These are phyloP conservation scores for Deilephila elpenor DNA, from an alignment of 2,888 invertebrate species.

Conservation along the genomic window DNA sequence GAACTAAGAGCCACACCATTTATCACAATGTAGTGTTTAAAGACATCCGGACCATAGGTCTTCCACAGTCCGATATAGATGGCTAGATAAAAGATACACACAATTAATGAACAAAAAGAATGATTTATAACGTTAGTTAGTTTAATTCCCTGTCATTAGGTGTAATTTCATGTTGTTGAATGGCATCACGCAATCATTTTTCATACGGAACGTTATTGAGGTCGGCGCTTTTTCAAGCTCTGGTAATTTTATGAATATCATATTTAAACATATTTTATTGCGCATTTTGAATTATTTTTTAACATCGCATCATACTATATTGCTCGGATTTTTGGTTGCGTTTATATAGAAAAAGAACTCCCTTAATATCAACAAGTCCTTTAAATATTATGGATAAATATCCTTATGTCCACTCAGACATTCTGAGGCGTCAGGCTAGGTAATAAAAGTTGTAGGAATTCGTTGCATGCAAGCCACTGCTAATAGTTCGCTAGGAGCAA, in stretches of 20 bases:
- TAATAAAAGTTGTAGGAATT: too few relatives aligned
- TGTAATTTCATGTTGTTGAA: neutral
- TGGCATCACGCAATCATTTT: constrained; percentile 14
- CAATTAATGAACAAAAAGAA: constrained; percentile 4
- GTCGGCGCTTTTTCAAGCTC: neutral
- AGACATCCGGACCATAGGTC: neutral
- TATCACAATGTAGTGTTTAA: neutral
- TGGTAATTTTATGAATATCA: neutral
- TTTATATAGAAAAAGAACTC: too few relatives aligned
- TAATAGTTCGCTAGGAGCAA: too few relatives aligned
- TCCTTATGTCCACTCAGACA: too few relatives aligned
- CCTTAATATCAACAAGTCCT: too few relatives aligned
- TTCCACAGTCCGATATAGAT: neutral
- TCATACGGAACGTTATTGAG: neutral
- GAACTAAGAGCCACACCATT: neutral
- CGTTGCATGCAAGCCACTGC: too few relatives aligned
- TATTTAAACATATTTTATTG: neutral
- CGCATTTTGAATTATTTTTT: neutral
- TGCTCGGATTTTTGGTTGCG: too few relatives aligned
- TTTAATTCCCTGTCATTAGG: constrained; percentile 23
- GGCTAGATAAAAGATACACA: neutral
- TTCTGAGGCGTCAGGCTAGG: too few relatives aligned
- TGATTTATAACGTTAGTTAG: constrained; percentile 7
- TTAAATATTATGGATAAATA: too few relatives aligned
- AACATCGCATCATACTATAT: neutral